Base-by-base conservation (phyloP, 1,140 invertebrate genomes). In the Orchesella cincta region DNA sequence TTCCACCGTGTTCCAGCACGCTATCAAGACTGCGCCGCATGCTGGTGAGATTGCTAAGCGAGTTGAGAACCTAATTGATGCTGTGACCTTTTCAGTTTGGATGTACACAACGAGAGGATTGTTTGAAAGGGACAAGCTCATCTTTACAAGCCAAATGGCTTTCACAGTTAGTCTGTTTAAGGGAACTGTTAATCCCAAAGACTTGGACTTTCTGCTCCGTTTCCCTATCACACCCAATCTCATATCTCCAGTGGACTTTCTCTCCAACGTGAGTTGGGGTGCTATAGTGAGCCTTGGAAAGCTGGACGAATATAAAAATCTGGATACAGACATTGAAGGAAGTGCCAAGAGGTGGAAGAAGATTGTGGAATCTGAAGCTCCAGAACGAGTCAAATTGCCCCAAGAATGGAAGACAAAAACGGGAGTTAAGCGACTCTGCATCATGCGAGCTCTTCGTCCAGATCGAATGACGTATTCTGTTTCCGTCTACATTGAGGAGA, bases 381-480 rank as follows among this genome's bases (percentile, higher is more conserved):
- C 97, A n/a, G 96, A 98, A 86, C 91, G 93, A 82, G 96, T 98
- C 85, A 98, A 98, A 84, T 95, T 98, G 85, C 97, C 96, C 1
- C 96, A 95, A 78, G 96, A 98, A 86, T 98, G 97, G 97, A 98
- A 98, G 86, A 97, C 95, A 84, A 98, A 97, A 88, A 93, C 93
- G 8, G 90, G 94, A 0, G 85, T 98, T 1, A 95, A 98, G 85
- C 78, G 84, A 12, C 85, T 98, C 3, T 98, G 96, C 84, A 98
- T 98, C 92, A 90, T 98, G 87, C 88, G 96, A 85, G 96, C 95
- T 2, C 85, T 98, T 5, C 86, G 97, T 82, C 95, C 97, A 0
- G 97, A 98, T 85, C 89, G 97, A 83, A 98, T 98, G 95, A 93
- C 92, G 0, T 94, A 94, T 86, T 93, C 93, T 0, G 89, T 94